phyloP scores from a whole-genome alignment of 2,888 invertebrate genomes.

The Ormyrus thymus region DNA sequence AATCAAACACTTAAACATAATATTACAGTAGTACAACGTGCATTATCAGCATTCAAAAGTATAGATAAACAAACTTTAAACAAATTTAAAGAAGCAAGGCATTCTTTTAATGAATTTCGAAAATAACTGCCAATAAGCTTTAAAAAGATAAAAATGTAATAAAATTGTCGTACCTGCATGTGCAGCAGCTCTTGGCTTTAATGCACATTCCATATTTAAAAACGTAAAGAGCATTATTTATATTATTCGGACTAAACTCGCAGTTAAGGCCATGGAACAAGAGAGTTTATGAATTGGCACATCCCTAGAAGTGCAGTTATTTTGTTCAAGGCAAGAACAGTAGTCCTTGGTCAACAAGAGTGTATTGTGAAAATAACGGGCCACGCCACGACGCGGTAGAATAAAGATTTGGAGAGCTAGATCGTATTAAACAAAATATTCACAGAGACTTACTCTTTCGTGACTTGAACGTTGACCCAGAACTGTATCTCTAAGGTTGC shows the following conservation, averaged over 20 bases:
- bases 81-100: background rate
- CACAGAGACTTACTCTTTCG: constrained; percentile 65
- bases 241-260: constrained; percentile 60
- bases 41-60: constrained; percentile 37
- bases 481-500: constrained; percentile 67
- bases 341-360: constrained; percentile 45
- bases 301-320: constrained; percentile 65
- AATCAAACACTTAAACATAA: constrained; percentile 20
- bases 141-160: too few relatives aligned
- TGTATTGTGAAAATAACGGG: constrained; percentile 3
- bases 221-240: background rate
- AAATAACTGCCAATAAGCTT: constrained; percentile 11
- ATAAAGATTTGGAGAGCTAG: constrained; percentile 33
- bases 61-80: background rate
- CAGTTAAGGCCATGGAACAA: constrained; percentile 68
- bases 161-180: background rate
- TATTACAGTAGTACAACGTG: constrained; percentile 39
- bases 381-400: constrained; percentile 55
- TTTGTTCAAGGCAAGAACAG: constrained; percentile 63
- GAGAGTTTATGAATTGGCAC: constrained; percentile 65
- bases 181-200: background rate
- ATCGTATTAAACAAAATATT: constrained; percentile 54
- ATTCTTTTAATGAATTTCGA: background rate
- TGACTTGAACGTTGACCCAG: constrained; percentile 67
- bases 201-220: background rate